phyloP scores from a whole-genome alignment of 1,140 invertebrate genomes.

The Neocloeon triangulifer region DNA sequence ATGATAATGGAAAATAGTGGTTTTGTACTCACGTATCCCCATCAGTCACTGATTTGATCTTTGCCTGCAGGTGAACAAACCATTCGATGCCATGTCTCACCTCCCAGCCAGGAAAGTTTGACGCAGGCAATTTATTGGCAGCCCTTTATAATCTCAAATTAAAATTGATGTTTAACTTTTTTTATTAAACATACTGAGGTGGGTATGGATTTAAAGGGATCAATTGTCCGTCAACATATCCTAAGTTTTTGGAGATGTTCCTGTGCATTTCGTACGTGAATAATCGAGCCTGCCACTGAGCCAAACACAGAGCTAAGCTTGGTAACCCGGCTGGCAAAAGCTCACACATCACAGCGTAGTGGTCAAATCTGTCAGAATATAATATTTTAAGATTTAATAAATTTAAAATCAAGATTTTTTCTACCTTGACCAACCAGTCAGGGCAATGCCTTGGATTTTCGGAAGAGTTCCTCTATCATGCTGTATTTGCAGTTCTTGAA shows the following conservation, averaged over 20 bases:
- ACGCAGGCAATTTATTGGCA: too few relatives aligned
- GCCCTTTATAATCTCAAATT: too few relatives aligned
- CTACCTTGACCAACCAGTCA: conserved; percentile 60
- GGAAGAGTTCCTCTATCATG: conserved; percentile 22
- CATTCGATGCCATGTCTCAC: conserved; percentile 29
- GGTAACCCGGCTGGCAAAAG: conserved; percentile 67
- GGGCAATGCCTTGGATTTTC: conserved; percentile 34
- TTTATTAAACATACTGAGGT: conserved; percentile 10
- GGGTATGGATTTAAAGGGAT: conserved; percentile 17
- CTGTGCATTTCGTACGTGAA: conserved; percentile 21
- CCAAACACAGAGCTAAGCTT: conserved; percentile 35
- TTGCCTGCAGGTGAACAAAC: conserved; percentile 27
- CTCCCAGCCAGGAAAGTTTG: conserved; percentile 34
- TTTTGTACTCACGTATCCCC: conserved; percentile 32
- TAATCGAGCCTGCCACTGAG: conserved; percentile 23
- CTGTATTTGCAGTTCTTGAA: conserved; percentile 25
- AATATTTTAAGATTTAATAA: not conserved
- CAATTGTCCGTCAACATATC: conserved; percentile 20
- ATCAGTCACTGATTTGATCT: conserved; percentile 24
- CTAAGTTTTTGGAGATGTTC: conserved; percentile 23
- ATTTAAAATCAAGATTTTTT: too few relatives aligned
- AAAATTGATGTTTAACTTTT: conserved; percentile 2
- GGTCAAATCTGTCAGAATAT: conserved; percentile 49
- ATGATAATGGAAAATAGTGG: conserved; percentile 6
- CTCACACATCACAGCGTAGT: conserved; percentile 83